Conservation (phyloP, 2,888 invertebrate genomes). For the Resseliella maxima region DNA sequence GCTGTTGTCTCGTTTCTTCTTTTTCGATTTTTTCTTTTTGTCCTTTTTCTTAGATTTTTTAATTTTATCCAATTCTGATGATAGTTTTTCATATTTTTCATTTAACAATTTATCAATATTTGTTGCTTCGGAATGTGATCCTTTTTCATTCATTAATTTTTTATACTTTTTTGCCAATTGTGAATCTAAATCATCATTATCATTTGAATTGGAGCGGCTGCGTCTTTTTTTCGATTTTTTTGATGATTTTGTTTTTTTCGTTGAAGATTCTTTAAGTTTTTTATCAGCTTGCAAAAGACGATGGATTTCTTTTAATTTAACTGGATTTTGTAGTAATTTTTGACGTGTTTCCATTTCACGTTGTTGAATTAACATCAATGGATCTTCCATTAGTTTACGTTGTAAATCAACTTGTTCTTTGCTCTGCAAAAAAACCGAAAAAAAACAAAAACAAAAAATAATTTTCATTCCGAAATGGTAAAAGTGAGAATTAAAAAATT, state of each 20-base stretch:
- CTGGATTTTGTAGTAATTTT: constrained; percentile 89
- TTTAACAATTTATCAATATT: constrained; percentile 65
- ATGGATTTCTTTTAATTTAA: constrained; percentile 87
- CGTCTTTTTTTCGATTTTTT: constrained; percentile 64
- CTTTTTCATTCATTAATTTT: constrained; percentile 68
- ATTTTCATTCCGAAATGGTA: constrained; percentile 1
- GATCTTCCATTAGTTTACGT: constrained; percentile 93
- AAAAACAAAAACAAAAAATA: not conserved
- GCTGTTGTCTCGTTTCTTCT: constrained; percentile 53
- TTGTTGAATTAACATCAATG: constrained; percentile 87
- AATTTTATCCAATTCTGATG: constrained; percentile 66
- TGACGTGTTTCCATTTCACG: constrained; percentile 88
- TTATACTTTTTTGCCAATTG: constrained; percentile 78
- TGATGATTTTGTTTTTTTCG: constrained; percentile 61
- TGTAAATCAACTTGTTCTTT: constrained; percentile 85
- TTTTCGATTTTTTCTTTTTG: constrained; percentile 58
- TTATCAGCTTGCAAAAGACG: constrained; percentile 77
- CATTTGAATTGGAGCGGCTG: constrained; percentile 63
- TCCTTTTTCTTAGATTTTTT: constrained; percentile 59
- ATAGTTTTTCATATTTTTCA: constrained; percentile 66
- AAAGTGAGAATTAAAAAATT: not conserved
- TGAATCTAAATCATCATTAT: constrained; percentile 71
- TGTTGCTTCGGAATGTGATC: constrained; percentile 61
- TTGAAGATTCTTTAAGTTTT: constrained; percentile 61
- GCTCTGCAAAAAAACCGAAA: constrained; percentile 62